Base-by-base conservation (phyloP, 2,888 invertebrate species). In the Leptinotarsa juncta region DNA sequence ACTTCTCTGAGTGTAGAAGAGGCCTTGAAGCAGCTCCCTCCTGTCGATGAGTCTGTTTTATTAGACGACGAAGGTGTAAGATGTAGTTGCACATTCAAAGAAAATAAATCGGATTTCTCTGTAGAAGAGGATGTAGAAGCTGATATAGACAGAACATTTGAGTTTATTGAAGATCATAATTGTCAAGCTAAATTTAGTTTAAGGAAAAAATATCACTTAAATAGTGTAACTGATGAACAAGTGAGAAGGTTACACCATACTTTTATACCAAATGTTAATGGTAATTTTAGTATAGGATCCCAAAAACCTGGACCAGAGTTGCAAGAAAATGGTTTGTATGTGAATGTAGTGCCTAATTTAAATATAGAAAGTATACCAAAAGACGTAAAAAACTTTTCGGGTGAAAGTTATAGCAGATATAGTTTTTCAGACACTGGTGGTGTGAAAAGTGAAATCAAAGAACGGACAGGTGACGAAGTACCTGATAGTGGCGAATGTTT, bases 21-120 rank as follows among this genome's bases (percentile, higher is more conserved):
- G 77, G 92, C 93, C 74, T 88, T 93, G 81, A 89, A 91, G 32
- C 89, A 90, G 83, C 89, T 94, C 82, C 94, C 94, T 66, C 93
- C 93, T 1, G 85, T 94, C 70, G 91, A 94, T 86, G 86, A 77
- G 51, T 79, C 83, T 3, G 79, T 82, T n/a, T 77, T 86, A 42
- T 73, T 82, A 3, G 81, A 83, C 23, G 82, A 82, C 7, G 80
- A 82, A 18, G 76, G 78, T 12, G 26, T 82, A 1, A 70, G 70
- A n/a, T 88, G 88, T 73, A 82, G 82, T 3, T 87, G 88, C 77
- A 74, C 82, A 32, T 77, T 87, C 18, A 83, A 83, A 53, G 86
- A 86, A 72, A 81, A 82, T 72, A 85, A 85, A 70, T 80, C 82
- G 0, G 86, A 84, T 72, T 85, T 85, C 72, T 83, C 85, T 7